Conservation (phyloP, 2,888 invertebrate genomes). For the Nomada goodeniana region DNA sequence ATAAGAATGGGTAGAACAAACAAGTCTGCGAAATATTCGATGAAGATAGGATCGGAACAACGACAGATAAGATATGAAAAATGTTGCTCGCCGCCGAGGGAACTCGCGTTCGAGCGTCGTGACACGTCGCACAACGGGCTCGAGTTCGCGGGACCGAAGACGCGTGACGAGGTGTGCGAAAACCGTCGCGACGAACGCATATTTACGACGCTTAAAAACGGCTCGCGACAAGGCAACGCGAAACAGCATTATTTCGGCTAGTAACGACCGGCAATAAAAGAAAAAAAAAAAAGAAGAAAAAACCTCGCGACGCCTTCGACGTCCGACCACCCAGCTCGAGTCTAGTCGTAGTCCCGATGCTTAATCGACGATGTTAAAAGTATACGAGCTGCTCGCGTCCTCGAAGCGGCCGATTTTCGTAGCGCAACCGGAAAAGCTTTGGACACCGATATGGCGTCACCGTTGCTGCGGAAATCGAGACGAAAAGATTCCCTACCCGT, state of each 20-base stretch:
- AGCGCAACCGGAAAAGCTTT: constrained; percentile 1
- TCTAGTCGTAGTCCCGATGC: constrained; percentile 30
- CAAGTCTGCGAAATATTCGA: background rate
- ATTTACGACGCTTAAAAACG: constrained; percentile 41
- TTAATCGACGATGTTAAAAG: constrained; percentile 63
- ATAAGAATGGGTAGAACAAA: background rate
- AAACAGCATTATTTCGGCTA: constrained; percentile 44
- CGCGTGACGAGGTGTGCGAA: constrained; percentile 6
- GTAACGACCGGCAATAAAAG: constrained; percentile 49
- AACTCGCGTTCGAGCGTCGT: background rate
- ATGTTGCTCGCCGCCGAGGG: background rate
- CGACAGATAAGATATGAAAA: background rate
- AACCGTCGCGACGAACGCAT: constrained; percentile 6
- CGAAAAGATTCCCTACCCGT: background rate
- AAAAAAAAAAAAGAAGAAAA: constrained; percentile 18
- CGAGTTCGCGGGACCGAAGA: constrained; percentile 2
- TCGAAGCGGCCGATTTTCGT: constrained; percentile 47
- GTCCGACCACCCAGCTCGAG: constrained; percentile 40
- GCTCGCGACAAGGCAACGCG: constrained; percentile 11
- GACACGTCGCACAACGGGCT: background rate
- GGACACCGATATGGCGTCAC: background rate
- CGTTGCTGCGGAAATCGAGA: background rate
- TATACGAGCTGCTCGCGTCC: constrained; percentile 60
- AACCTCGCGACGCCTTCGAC: constrained; percentile 33
- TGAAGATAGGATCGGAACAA: background rate